Evolutionary conservation across 1,140 invertebrate genomes (phyloP).

Genomic region (Piezodorus guildinii): DNA sequence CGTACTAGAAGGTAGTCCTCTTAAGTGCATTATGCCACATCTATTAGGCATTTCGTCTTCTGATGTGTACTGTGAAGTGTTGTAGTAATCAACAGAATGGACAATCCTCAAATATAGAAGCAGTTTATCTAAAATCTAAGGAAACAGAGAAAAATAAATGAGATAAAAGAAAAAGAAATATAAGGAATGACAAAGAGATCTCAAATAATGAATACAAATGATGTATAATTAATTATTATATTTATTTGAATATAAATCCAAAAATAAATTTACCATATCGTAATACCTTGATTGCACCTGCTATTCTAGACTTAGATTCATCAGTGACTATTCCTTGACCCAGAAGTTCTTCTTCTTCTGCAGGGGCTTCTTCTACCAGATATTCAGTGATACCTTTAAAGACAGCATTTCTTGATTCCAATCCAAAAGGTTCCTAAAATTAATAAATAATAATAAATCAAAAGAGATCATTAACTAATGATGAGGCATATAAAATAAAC

Average conservation of each 20-base stretch:
- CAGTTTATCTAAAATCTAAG: slow-evolving; percentile 63
- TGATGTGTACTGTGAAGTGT: slow-evolving; percentile 96
- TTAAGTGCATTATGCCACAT: slow-evolving; percentile 94
- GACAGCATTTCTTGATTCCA: slow-evolving; percentile 87
- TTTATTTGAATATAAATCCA: no score
- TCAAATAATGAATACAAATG: no score
- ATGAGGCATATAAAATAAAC: no score
- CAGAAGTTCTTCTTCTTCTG: slow-evolving; percentile 92
- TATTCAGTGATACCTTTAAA: slow-evolving; percentile 89
- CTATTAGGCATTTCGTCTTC: slow-evolving; percentile 99
- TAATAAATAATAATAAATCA: no score
- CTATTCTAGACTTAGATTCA: slow-evolving; percentile 13
- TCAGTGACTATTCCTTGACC: slow-evolving; percentile 47
- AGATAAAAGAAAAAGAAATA: no score
- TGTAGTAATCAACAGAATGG: slow-evolving; percentile 98
- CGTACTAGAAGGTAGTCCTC: slow-evolving; percentile 68
- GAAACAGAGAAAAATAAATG: slow-evolving; percentile 15
- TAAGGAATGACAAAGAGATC: no score
- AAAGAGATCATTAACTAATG: no score
- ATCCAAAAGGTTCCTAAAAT: slow-evolving; percentile 46
- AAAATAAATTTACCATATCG: no score
- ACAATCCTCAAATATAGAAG: slow-evolving; percentile 92
- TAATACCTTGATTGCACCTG: slow-evolving; percentile 2
- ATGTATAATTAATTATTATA: no score
- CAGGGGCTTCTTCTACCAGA: slow-evolving; percentile 94